Conservation (phyloP, 2,888 invertebrate species). For the Drosophila mayaguana region DNA sequence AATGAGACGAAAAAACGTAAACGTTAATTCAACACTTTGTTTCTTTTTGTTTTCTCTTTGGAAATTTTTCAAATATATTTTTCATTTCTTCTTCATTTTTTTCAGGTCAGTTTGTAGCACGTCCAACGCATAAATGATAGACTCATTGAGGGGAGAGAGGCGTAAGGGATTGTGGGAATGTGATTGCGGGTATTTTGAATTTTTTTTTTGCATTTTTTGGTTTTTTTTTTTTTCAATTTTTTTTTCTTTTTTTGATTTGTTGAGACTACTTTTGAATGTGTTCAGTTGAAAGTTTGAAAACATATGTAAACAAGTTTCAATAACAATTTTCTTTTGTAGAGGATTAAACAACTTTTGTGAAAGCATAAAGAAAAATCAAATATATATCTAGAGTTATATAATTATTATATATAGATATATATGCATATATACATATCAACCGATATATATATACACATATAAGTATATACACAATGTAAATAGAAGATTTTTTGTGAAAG, state of each 20-base stretch:
- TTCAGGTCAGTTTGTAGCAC: conserved; percentile 47
- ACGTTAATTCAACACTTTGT: conserved; percentile 70
- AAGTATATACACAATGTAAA: conserved; percentile 43
- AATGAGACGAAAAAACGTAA: conserved; percentile 46
- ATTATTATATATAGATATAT: conserved; percentile 42
- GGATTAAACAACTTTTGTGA: conserved; percentile 63
- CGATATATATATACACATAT: conserved; percentile 1
- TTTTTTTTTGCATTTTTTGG: conserved; percentile 39
- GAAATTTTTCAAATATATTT: conserved; percentile 43
- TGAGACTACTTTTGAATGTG: conserved; percentile 78
- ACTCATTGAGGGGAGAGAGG: conserved; percentile 85
- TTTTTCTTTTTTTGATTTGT: conserved; percentile 63
- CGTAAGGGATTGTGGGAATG: conserved; percentile 84
- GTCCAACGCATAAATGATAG: conserved; percentile 85
- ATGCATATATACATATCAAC: conserved; percentile 15
- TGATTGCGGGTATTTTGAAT: conserved; percentile 76
- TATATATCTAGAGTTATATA: conserved; percentile 46
- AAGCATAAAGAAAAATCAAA: conserved; percentile 59
- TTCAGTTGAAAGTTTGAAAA: conserved; percentile 76
- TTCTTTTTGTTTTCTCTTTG: conserved; percentile 54
- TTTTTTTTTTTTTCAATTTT: conserved; percentile 40
- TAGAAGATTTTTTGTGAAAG: conserved; percentile 11
- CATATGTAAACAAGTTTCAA: conserved; percentile 70
- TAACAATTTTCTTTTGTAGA: conserved; percentile 66
- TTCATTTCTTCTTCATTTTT: conserved; percentile 8